These are phyloP conservation scores for Dinocampus coccinellae DNA, from an alignment of 2,888 invertebrate species.

Conservation along the genomic window DNA sequence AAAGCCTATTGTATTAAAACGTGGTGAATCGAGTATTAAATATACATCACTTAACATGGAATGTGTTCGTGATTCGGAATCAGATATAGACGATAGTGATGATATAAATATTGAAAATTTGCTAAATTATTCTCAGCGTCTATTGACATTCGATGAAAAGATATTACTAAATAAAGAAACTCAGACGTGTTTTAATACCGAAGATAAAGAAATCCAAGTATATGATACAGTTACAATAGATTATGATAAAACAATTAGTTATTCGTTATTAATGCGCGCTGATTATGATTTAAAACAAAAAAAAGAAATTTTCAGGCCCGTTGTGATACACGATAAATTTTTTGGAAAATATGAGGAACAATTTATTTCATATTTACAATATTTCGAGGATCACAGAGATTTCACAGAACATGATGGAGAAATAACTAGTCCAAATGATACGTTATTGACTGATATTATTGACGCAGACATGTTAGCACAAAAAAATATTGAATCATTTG, in stretches of 20 bases:
- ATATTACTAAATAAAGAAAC: conserved; percentile 49
- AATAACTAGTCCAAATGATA: conserved; percentile 51
- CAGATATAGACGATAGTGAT: conserved; percentile 49
- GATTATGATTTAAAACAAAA: conserved; percentile 44
- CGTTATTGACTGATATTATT: conserved; percentile 57
- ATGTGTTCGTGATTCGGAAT: conserved; percentile 59
- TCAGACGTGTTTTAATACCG: conserved; percentile 38
- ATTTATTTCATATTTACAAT: conserved; percentile 58
- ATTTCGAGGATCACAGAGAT: conserved; percentile 52
- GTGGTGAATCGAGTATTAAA: conserved; percentile 31
- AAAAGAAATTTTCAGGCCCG: conserved; percentile 42
- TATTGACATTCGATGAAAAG: conserved; percentile 52
- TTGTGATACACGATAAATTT: conserved; percentile 44
- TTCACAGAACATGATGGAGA: conserved; percentile 50
- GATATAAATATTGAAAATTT: conserved; percentile 42
- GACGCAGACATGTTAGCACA: conserved; percentile 47
- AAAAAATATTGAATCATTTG: not conserved
- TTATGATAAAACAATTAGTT: conserved; percentile 61
- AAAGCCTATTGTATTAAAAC: conserved; percentile 8
- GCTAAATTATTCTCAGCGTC: conserved; percentile 25
- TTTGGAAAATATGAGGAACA: conserved; percentile 61
- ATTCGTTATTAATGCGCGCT: conserved; percentile 54
- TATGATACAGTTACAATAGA: conserved; percentile 53
- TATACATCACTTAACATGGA: conserved; percentile 56
- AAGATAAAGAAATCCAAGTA: conserved; percentile 55